phyloP scores from a whole-genome alignment of 2,888 invertebrate genomes.

The Teleiodes luculella region DNA sequence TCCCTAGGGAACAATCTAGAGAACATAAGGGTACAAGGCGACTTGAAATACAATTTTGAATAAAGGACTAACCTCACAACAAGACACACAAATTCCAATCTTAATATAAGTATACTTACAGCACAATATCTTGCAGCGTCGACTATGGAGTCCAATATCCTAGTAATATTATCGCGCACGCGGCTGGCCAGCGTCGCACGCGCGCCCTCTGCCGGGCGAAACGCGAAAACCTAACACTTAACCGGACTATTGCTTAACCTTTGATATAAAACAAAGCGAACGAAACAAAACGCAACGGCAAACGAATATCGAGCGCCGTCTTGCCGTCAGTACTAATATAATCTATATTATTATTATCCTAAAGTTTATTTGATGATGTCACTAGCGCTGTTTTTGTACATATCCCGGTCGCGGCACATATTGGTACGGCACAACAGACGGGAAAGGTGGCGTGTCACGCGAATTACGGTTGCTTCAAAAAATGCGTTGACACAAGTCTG shows the following conservation, averaged over 20 bases:
- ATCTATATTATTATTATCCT: conserved; percentile 24
- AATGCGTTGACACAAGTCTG: conserved; percentile 94
- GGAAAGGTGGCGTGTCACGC: conserved; percentile 20
- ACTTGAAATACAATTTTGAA: no score
- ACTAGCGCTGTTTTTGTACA: conserved; percentile 60
- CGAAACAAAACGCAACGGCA: conserved; percentile 73
- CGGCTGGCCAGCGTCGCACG: conserved; percentile 71
- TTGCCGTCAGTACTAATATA: conserved; percentile 51
- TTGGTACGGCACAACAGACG: conserved; percentile 63
- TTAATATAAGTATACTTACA: conserved; percentile 53
- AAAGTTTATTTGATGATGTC: conserved; percentile 67
- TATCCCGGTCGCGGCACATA: conserved; percentile 89
- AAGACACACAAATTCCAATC: background rate
- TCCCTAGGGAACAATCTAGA: no score
- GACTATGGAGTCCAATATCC: conserved; percentile 75
- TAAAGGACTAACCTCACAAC: background rate
- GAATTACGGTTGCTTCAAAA: conserved; percentile 94
- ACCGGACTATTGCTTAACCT: conserved; percentile 69
- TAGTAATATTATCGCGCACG: conserved; percentile 68
- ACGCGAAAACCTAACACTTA: conserved; percentile 49
- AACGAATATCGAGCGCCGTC: conserved; percentile 62
- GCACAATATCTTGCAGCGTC: conserved; percentile 75
- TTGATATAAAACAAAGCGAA: conserved; percentile 75
- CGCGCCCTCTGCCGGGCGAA: conserved; percentile 53
- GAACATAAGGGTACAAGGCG: no score